Base-by-base conservation (phyloP, 2,888 invertebrate genomes). In the Dolichomitus sp. region DNA sequence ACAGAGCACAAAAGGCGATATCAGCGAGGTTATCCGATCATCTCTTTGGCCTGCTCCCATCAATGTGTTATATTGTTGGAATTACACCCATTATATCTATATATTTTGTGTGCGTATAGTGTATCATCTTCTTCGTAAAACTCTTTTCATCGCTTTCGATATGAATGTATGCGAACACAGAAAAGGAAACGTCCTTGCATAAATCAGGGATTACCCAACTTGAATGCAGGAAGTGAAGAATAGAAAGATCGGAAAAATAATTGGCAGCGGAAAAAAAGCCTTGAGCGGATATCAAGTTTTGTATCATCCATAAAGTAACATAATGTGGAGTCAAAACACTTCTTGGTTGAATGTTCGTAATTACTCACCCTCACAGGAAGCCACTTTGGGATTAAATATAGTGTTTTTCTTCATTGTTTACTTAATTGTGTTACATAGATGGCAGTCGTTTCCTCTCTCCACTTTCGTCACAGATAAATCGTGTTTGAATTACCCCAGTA, bases 11-110 rank as follows among this genome's bases (percentile, higher is more conserved):
- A 80, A 70, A 66, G 65, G 33, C 14, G 12, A 63, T 65, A 14
- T 42, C 66, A 66, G 19, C 66, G 66, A 30, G 12, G n/a, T 30
- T 42, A 80, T 80, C 23, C 12, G 27, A 72, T 66, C 14, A 40
- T 66, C 40, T 30, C 30, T 68, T 57, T 45, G 12, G 14, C 12
- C 23, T 57, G 57, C 45, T 14, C n/a, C 42, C 27, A 33, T 45
- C 17, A 19, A 57, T 23, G 33, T 12, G n/a, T 14, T 12, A 30
- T 57, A 30, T 17, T 19, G 19, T 50, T 23, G 23, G 5, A n/a
- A n/a, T n/a, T n/a, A n/a, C n/a, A n/a, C 17, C 19, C 19, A 19
- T 48, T 61, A 59, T 33, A 61, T 7, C 9, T 42, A 23, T 69
- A 57, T 30, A 66, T 68, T 33, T 6, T n/a, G 27, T 30, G 45